Base-by-base conservation (phyloP, 1,140 invertebrate species). In the Limonius californicus region DNA sequence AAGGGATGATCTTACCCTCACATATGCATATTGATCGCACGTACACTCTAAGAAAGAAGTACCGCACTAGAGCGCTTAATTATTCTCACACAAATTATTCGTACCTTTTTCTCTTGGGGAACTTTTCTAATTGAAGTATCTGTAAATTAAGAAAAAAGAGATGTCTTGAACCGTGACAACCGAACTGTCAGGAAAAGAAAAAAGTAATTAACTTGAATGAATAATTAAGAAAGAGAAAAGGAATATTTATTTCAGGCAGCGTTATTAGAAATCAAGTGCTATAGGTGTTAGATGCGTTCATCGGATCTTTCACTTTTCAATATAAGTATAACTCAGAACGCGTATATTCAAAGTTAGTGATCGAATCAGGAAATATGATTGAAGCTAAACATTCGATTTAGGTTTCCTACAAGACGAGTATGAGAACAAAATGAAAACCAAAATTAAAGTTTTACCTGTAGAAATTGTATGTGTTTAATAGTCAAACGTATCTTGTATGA, bases 121-220 rank as follows among this genome's bases (percentile, higher is more conserved):
- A 32, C 27, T 55, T 21, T 50, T 55, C 53, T 70, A 70, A 70
- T 70, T 70, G 69, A 63, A 70, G 69, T 69, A 70, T 70, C 69
- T 68, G 62, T 32, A 68, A 70, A 68, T 70, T 68, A 68, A 67
- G 69, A 67, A 68, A 67, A 68, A 68, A 67, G 53, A 23, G 53
- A 32, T 16, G 55, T 61, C 60, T 45, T 27, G 43, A 59, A 65
- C 67, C 67, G 62, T 67, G 65, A 61, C 65, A 62, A 65, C 62
- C 69, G 61, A 67, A 65, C 58, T 64, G 69, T 70, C 69, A 70
- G 59, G 65, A 67, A 64, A 68, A 66, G 69, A 66, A 68, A 68
- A 68, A 68, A 68, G 65, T 65, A 66, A 68, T 66, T 68, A 66
- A 68, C 65, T 65, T 62, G 57, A 57, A 55, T 66, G 67, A 68